These are phyloP conservation scores for Aspiorhynchus laticeps DNA, from an alignment of 2,113 vertebrate species.

Conservation along the genomic window DNA sequence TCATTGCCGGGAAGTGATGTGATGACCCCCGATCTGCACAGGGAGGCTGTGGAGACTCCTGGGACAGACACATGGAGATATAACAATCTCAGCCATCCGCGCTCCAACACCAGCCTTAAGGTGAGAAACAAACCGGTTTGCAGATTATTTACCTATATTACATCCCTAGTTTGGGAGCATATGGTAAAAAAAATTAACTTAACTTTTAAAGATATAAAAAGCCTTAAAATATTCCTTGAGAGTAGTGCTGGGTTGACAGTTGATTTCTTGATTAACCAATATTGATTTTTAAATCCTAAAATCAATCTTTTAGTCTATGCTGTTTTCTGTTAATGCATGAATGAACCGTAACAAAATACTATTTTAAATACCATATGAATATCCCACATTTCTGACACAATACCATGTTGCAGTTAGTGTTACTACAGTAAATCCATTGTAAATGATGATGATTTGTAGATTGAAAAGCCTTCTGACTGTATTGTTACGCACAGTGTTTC, in stretches of 20 bases:
- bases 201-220: background rate
- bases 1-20: conserved; percentile 84
- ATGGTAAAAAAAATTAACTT: background rate
- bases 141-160: background rate
- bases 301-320: background rate
- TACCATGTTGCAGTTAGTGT: too few relatives aligned
- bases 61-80: conserved; percentile 90
- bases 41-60: conserved; percentile 80
- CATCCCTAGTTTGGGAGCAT: background rate
- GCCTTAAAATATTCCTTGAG: too few relatives aligned
- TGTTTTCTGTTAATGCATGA: background rate
- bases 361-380: too few relatives aligned
- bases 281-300: background rate
- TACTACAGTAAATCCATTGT: too few relatives aligned
- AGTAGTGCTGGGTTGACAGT: background rate
- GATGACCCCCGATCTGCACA: conserved; percentile 83
- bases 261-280: background rate
- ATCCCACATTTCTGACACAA: too few relatives aligned
- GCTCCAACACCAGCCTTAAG: conserved; percentile 93
- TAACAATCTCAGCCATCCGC: conserved; percentile 86
- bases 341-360: background rate
- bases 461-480: too few relatives aligned
- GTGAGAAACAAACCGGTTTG: conserved; percentile 64
- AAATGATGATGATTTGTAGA: too few relatives aligned
- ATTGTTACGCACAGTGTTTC: too few relatives aligned